phyloP scores from a whole-genome alignment of 1,140 invertebrate genomes.

The Zaprionus ornatus region DNA sequence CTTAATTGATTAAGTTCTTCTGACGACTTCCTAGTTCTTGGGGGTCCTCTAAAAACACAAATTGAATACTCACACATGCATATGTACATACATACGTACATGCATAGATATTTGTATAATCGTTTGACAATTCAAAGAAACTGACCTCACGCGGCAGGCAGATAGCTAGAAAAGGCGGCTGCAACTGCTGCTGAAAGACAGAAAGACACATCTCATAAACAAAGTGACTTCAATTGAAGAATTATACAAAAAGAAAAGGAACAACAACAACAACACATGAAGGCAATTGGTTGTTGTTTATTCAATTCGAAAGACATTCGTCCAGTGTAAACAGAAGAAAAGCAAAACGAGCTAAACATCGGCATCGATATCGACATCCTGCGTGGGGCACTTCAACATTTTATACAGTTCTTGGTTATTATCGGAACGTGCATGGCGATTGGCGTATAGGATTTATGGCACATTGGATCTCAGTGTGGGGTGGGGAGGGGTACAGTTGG shows the following conservation, averaged over 20 bases:
- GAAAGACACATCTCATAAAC: conserved; percentile 50
- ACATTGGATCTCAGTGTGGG: conserved; percentile 49
- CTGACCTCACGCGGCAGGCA: conserved; percentile 53
- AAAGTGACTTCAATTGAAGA: conserved; percentile 65
- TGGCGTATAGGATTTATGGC: conserved; percentile 62
- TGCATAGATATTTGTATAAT: not conserved
- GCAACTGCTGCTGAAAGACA: conserved; percentile 16
- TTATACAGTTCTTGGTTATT: conserved; percentile 54
- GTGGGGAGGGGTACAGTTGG: conserved; percentile 6
- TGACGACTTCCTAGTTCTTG: conserved; percentile 40
- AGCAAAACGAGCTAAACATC: conserved; percentile 9
- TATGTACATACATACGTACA: not conserved
- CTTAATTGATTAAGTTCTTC: not conserved
- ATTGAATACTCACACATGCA: not conserved
- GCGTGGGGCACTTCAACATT: conserved; percentile 34
- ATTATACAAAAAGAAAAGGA: conserved; percentile 47
- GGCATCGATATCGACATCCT: conserved; percentile 45
- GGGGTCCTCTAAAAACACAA: not conserved
- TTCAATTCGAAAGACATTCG: conserved; percentile 22
- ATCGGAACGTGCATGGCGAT: conserved; percentile 67
- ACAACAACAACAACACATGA: conserved; percentile 37
- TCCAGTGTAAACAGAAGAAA: conserved; percentile 42
- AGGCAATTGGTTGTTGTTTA: conserved; percentile 48
- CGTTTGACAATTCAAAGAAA: conserved; percentile 57
- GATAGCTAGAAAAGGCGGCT: conserved; percentile 10